Percentiles rank a stretch among this genome's conserved stretches.
phyloP scores from a whole-genome alignment of 2,888 invertebrate genomes.

The Microctonus hyperodae region DNA sequence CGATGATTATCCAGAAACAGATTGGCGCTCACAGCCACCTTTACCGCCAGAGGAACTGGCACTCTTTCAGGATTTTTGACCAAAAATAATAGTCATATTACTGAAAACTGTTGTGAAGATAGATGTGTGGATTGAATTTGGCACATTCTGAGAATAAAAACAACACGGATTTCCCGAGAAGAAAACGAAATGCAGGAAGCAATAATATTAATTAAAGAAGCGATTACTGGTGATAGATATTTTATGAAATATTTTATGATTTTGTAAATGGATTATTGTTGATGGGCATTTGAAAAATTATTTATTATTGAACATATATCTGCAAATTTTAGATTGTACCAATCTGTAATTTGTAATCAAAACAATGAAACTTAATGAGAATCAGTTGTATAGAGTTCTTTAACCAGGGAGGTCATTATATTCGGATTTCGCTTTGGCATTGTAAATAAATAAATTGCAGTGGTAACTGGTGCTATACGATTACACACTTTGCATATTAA shows the following conservation, averaged over 20 bases:
- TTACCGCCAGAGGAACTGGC: constrained; percentile 82
- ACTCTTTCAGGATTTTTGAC: constrained; percentile 87
- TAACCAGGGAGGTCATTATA: neutral
- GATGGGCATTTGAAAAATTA: constrained; percentile 31
- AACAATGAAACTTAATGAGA: too few relatives aligned
- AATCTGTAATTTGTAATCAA: too few relatives aligned
- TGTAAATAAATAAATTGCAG: constrained; percentile 34
- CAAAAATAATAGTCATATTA: neutral
- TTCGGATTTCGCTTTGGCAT: constrained; percentile 2
- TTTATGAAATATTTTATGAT: constrained; percentile 27
- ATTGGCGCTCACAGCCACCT: constrained; percentile 82
- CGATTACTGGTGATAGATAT: neutral
- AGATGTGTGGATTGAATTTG: neutral
- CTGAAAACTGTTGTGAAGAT: neutral
- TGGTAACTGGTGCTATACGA: neutral
- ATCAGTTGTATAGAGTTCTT: too few relatives aligned
- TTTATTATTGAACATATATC: constrained; percentile 39
- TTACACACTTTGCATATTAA: neutral
- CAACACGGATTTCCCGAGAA: neutral
- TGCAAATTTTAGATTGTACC: too few relatives aligned
- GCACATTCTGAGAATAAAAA: neutral
- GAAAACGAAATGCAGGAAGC: neutral
- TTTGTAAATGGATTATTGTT: constrained; percentile 46
- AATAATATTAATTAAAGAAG: neutral
- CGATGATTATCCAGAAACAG: constrained; percentile 93